Evolutionary conservation across 92 coral and sea anemone genomes (phyloP).

Genomic region (Bergia puertoricense): DNA sequence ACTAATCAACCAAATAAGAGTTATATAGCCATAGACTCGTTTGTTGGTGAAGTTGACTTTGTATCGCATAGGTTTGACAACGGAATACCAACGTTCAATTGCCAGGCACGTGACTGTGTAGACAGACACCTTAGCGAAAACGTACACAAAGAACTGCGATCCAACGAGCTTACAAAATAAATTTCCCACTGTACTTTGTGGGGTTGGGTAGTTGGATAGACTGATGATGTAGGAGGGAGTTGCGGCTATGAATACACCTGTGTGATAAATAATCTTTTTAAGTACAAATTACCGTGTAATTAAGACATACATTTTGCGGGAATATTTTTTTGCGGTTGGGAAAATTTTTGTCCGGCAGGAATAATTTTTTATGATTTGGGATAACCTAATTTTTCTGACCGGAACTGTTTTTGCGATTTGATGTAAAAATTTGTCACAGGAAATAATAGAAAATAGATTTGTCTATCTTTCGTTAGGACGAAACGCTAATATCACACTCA

Average conservation of each 20-base stretch:
- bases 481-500: no score
- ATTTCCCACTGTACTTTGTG: constrained; percentile 53
- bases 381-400: no score
- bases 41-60: constrained; percentile 35
- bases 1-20: constrained; percentile 60
- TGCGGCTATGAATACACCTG: constrained; percentile 61
- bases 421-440: no score
- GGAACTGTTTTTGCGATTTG: no score
- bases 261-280: neutral
- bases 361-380: no score
- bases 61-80: constrained; percentile 67
- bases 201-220: constrained; percentile 49
- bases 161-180: constrained; percentile 76
- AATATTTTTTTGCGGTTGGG: no score
- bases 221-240: constrained; percentile 66
- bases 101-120: constrained; percentile 74
- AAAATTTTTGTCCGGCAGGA: no score
- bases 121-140: constrained; percentile 67
- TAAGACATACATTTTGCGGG: no score
- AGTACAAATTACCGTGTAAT: neutral
- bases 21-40: constrained; percentile 50
- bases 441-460: no score
- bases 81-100: constrained; percentile 83
- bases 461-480: no score
- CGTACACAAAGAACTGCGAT: constrained; percentile 73